Evolutionary conservation across 2,888 invertebrate species (phyloP).

Genomic region (Ornithoptera priamus): DNA sequence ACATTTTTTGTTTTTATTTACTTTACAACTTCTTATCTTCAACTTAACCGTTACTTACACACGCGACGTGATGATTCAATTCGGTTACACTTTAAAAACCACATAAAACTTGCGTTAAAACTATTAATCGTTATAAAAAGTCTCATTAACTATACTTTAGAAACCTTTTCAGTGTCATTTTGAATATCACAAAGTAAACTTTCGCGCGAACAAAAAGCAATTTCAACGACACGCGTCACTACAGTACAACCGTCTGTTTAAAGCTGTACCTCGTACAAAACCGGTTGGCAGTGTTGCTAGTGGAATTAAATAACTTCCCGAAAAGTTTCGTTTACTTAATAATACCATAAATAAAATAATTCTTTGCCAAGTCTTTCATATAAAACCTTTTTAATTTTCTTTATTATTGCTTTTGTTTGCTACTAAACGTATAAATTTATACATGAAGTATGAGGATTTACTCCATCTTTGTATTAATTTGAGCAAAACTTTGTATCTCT

Average conservation of each 20-base stretch:
- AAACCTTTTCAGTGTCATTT: conserved; percentile 47
- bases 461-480: no score
- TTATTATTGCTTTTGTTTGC: no score
- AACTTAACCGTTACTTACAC: conserved; percentile 62
- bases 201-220: conserved; percentile 58
- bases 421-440: no score
- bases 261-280: conserved; percentile 50
- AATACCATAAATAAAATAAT: background rate
- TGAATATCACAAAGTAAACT: conserved; percentile 58
- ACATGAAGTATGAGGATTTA: no score
- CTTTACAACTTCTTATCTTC: conserved; percentile 53
- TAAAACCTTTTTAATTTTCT: no score
- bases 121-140: background rate
- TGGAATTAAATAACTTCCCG: background rate
- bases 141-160: conserved; percentile 29
- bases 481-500: no score
- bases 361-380: background rate
- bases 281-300: conserved; percentile 31
- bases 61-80: conserved; percentile 41
- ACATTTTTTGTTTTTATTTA: conserved; percentile 43
- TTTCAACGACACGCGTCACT: conserved; percentile 49
- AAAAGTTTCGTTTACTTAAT: background rate
- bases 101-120: conserved; percentile 5
- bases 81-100: conserved; percentile 31
- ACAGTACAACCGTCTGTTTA: conserved; percentile 65